Conservation (phyloP, 2,888 invertebrate genomes). For the Siphonodentalium dalli region DNA sequence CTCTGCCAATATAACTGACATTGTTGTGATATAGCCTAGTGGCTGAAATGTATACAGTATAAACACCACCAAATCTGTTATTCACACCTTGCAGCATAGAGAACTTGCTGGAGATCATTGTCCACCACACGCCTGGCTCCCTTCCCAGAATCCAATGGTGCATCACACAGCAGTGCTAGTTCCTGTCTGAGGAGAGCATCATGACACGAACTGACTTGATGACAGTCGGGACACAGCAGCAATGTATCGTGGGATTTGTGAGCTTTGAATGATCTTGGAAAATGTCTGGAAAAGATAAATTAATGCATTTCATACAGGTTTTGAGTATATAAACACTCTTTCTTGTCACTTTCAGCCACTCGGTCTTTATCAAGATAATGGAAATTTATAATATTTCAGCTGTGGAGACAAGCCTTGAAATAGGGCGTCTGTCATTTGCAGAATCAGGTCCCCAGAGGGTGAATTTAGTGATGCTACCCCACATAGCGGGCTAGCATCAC, state of each 20-base stretch:
- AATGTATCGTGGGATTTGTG: constrained; percentile 84
- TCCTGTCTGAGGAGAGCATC: constrained; percentile 72
- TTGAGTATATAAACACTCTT: neutral
- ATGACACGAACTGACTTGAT: constrained; percentile 74
- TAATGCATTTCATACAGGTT: neutral
- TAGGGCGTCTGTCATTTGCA: no score
- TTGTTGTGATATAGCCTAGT: no score
- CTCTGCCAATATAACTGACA: no score
- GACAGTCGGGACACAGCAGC: constrained; percentile 76
- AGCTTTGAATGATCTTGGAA: constrained; percentile 76
- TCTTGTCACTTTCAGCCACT: neutral
- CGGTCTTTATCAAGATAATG: no score
- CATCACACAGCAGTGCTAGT: constrained; percentile 72
- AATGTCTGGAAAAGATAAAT: constrained; percentile 46
- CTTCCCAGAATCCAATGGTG: constrained; percentile 70
- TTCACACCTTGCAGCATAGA: constrained; percentile 62
- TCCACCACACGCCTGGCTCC: constrained; percentile 44
- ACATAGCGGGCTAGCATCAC: no score
- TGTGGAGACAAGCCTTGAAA: no score
- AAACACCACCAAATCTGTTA: neutral
- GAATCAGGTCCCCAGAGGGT: no score
- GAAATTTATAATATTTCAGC: no score
- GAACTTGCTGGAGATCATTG: constrained; percentile 50
- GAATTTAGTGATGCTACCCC: no score
- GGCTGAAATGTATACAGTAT: no score